Evolutionary conservation across 2,888 invertebrate species (phyloP).

Genomic region (Hemicrepidius hirtus): DNA sequence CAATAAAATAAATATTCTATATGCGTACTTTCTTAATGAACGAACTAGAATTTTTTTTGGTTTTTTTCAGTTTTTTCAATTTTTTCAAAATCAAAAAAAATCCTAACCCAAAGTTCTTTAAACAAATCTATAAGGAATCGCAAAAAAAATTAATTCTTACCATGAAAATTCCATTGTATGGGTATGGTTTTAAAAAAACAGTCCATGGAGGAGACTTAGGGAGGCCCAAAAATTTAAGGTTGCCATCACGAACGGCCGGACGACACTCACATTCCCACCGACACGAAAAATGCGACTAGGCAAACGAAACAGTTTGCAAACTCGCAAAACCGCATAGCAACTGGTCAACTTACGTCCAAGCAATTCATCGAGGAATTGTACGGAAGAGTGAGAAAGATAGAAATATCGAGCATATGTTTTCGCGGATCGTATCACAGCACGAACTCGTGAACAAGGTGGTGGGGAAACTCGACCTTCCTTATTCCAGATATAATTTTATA

Average conservation of each 20-base stretch:
- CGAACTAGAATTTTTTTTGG: too few species aligned
- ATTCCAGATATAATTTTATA: conserved; percentile 53
- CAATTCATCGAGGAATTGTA: conserved; percentile 15
- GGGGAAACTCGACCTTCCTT: conserved; percentile 57
- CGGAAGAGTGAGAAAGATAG: conserved; percentile 42
- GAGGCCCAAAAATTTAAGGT: conserved; percentile 41
- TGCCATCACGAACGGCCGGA: conserved; percentile 26
- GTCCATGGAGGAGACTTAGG: conserved; percentile 20
- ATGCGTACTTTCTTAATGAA: conserved; percentile 12
- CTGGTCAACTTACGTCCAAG: conserved; percentile 46
- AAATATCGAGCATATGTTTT: conserved; percentile 19
- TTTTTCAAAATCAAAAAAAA: background rate
- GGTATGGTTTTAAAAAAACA: background rate
- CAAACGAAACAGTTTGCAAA: conserved; percentile 50
- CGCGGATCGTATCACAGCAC: conserved; percentile 48
- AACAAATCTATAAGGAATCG: background rate
- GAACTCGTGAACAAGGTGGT: conserved; percentile 54
- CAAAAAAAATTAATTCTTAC: conserved; percentile 13
- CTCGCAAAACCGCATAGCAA: conserved; percentile 54
- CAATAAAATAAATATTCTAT: conserved; percentile 25
- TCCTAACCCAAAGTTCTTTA: background rate
- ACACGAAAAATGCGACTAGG: conserved; percentile 49
- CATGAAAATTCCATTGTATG: background rate
- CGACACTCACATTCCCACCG: conserved; percentile 46
- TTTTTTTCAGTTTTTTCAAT: background rate